Conservation (phyloP, 2,113 vertebrate genomes). For the Rhizomys pruinosus region DNA sequence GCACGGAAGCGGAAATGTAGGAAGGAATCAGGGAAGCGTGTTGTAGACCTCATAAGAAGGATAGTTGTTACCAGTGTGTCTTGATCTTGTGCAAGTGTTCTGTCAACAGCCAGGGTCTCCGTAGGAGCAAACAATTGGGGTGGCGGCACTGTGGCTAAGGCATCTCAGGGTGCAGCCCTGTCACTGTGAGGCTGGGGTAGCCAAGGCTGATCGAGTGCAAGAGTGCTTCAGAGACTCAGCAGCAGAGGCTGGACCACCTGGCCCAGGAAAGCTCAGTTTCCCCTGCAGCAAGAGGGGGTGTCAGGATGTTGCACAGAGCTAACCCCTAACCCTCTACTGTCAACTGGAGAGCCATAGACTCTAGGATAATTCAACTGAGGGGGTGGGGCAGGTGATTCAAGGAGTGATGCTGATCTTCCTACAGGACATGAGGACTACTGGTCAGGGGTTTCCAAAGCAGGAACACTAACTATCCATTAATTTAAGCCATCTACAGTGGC, state of each 20-base stretch:
- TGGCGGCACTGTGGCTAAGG: accelerated
- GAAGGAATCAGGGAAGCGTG: background rate
- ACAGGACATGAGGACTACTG: accelerated
- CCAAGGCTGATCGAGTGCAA: no score
- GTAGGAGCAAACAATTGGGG: accelerated
- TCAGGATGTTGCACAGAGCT: accelerated
- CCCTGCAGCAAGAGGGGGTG: accelerated
- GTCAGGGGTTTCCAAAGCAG: no score
- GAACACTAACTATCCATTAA: background rate
- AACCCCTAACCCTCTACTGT: no score
- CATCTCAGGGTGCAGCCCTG: accelerated
- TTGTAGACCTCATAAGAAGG: accelerated
- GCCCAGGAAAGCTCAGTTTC: no score
- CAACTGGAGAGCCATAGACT: accelerated
- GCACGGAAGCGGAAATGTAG: background rate
- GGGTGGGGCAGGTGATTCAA: background rate
- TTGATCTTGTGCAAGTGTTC: background rate
- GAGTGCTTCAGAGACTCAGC: background rate
- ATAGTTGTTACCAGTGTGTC: no score
- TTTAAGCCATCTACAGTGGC: background rate
- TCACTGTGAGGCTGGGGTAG: accelerated
- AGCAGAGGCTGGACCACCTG: accelerated
- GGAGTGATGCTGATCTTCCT: background rate
- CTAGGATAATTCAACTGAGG: background rate
- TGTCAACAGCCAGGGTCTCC: background rate